Base-by-base conservation (phyloP, 2,888 invertebrate genomes). In the Caenorhabditis sp. region DNA sequence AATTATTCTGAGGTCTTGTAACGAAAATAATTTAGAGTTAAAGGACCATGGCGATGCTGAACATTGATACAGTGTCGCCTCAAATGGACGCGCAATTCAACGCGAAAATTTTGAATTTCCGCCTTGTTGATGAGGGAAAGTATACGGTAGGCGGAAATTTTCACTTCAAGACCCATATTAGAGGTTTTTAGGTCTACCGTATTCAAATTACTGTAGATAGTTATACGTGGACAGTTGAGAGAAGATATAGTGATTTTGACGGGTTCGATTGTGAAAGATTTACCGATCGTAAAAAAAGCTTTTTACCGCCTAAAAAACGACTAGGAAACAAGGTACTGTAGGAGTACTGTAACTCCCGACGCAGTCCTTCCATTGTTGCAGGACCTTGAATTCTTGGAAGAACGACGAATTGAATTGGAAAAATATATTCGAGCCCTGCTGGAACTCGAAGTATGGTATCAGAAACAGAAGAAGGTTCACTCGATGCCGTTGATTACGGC, bases 241-340 rank as follows among this genome's bases (percentile, higher is more conserved):
- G 93, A 89, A 92, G 96, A 80, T 97, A 95, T 59, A 77, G 77
- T n/a, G 80, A 80, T 52, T 80, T 80, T 49, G 80, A 80, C 36
- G 27, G 57, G 2, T 73, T 75, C 54, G 80, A 80, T 56, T 59
- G 93, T 63, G 92, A 92, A 87, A 88, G 89, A 74, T 83, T 83
- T 64, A 31, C 67, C 14, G 80, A 85, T 53, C 61, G 79, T n/a
- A 92, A 93, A 8, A 94, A 93, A 88, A 94, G 93, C 84, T 90
- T 94, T 70, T 89, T 97, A 20, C 97, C 97, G 14, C 95, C 95
- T 0, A 97, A 97, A 89, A 95, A 95, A 90, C 91, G 94, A 3
- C 92, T 95, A 83, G 93, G 95, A 0, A 95, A 95, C 87, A 93
- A 93, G 76, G 81, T 81, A 12, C 17, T 17, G 21, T 20, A 53